A percentile compares a stretch with the other conserved stretches of the same genome.
Evolutionary conservation across 2,113 vertebrate genomes (phyloP).

Genomic region (Irena cyanogastra): DNA sequence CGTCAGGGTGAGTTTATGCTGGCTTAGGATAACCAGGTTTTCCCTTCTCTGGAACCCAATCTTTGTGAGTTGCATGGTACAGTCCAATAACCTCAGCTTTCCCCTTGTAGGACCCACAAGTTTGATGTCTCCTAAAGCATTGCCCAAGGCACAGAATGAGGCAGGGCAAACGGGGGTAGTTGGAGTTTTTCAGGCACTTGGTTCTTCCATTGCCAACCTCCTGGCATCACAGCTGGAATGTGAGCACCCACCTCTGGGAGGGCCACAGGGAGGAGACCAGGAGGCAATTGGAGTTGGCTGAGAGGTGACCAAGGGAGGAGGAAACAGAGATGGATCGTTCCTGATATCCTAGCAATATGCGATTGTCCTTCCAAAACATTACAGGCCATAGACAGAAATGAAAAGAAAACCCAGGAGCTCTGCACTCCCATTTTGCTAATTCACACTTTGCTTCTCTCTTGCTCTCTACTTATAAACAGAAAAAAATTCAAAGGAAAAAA

Average conservation of each 20-base stretch:
- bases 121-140: not conserved
- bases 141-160: not conserved
- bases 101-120: not conserved
- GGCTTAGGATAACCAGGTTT: not conserved
- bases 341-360: not conserved
- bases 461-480: not conserved
- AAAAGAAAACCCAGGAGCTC: not conserved
- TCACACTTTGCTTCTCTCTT: not conserved
- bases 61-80: rapidly evolving
- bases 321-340: not conserved
- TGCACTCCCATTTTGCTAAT: not conserved
- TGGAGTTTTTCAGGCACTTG: not conserved
- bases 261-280: not conserved
- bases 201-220: not conserved
- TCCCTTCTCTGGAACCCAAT: not conserved
- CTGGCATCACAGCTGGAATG: not conserved
- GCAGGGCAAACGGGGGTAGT: rapidly evolving
- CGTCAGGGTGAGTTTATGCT: not conserved
- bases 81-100: not conserved
- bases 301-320: not conserved
- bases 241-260: not conserved
- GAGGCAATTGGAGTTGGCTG: not conserved
- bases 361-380: not conserved
- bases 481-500: not conserved
- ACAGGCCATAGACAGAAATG: not conserved